These are phyloP conservation scores for Flexamia atlantica DNA, from an alignment of 2,888 invertebrate genomes.

Conservation along the genomic window DNA sequence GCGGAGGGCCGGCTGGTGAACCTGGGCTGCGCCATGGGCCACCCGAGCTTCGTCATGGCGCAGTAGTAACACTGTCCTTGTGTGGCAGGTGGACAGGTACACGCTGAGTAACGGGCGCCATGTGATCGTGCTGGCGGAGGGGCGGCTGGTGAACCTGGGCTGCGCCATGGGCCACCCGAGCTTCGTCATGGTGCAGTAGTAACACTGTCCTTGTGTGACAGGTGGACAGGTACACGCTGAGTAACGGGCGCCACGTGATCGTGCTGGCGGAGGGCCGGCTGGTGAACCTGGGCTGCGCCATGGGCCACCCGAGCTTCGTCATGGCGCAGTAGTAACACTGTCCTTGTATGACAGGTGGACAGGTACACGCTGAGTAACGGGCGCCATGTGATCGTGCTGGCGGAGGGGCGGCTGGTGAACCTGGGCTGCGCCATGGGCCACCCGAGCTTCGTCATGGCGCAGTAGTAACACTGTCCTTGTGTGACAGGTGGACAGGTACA, in stretches of 20 bases:
- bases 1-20: too few species aligned
- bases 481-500: too few species aligned
- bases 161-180: constrained; percentile 99
- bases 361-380: too few species aligned
- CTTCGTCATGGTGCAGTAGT: constrained; percentile 93
- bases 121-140: constrained; percentile 96
- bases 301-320: constrained; percentile 99
- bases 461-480: neutral
- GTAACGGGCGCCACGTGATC: constrained; percentile 95
- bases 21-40: too few species aligned
- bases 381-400: too few species aligned
- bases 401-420: too few species aligned
- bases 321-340: constrained; percentile 98
- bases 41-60: neutral
- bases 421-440: too few species aligned
- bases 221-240: constrained; percentile 92
- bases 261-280: constrained; percentile 97
- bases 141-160: constrained; percentile 97
- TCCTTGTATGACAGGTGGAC: neutral
- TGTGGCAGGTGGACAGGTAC: constrained; percentile 87
- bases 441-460: neutral
- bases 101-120: constrained; percentile 93
- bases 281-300: constrained; percentile 99
- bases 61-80: neutral
- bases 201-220: constrained; percentile 89